Base-by-base conservation (phyloP, 2,888 invertebrate genomes). In the Drosophila eohydei region DNA sequence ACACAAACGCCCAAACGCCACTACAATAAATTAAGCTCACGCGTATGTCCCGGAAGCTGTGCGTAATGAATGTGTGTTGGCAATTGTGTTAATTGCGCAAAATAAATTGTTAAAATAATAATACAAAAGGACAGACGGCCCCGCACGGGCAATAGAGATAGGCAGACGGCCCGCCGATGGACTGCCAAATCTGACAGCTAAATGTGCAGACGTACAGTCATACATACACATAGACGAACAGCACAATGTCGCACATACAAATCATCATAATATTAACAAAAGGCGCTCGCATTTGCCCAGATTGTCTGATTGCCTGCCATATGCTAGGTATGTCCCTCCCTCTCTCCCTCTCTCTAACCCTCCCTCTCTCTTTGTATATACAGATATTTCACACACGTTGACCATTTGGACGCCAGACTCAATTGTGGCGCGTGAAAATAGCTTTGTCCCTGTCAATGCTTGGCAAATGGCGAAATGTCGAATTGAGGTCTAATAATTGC, bases 31-130 rank as follows among this genome's bases (percentile, higher is more conserved):
- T 88, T 84, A 89, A 84, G 88, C 90, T 90, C 82, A 86, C 69
- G 65, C 80, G 63, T 77, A 81, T 69, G 71, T 76, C 46, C 73
- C 82, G 82, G 77, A 80, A 80, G 80, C 77, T 84, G 79, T 69
- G 80, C 71, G 84, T 84, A 84, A 78, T 80, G 85, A 82, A 82
- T 87, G 89, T 75, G 84, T 87, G 81, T 88, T 75, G 85, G 89
- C 88, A 87, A 89, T 87, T 87, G 88, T 89, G 86, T 87, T 87
- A 87, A 87, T 87, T 87, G 89, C 89, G 71, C 78, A 83, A 87
- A 87, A 88, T 87, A 89, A 88, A 89, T 87, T 87, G 88, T 89
- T 88, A 89, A 87, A 87, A 87, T 89, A 88, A 89, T 87, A 89
- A 82, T 73, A 81, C 69, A 66, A 61, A n/a, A 44, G 58, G 40